Evolutionary conservation across 2,797 vertebrate genomes (phyloP).

Genomic region (Tangara arthus): DNA sequence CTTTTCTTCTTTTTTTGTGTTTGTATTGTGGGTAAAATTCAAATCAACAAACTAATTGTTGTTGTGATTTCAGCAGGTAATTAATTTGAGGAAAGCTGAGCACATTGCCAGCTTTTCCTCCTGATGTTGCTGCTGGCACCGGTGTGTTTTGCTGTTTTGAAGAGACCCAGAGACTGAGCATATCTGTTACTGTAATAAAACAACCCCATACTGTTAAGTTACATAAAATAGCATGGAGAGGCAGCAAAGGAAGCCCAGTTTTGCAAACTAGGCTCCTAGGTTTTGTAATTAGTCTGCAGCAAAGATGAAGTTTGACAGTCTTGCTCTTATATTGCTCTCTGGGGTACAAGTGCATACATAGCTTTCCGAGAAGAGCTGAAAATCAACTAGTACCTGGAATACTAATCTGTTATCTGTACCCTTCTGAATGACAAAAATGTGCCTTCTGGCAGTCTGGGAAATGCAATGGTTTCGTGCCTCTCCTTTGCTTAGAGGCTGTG

Average conservation of each 20-base stretch:
- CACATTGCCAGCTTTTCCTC: background rate
- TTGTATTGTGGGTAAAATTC: background rate
- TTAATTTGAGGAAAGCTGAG: background rate
- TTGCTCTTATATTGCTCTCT: constrained; percentile 47
- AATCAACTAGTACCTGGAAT: constrained; percentile 48
- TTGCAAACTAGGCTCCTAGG: constrained; percentile 39
- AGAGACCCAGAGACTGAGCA: background rate
- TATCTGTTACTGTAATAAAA: background rate
- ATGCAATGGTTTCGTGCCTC: background rate
- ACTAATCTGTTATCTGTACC: constrained; percentile 27
- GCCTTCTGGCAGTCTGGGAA: background rate
- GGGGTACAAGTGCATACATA: constrained; percentile 14
- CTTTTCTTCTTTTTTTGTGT: background rate
- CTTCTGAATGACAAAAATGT: constrained; percentile 25
- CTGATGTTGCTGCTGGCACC: background rate
- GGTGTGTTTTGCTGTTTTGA: background rate
- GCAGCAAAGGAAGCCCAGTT: constrained; percentile 17
- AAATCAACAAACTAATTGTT: background rate
- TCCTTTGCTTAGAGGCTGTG: background rate
- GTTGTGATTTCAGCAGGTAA: background rate
- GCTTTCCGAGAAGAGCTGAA: constrained; percentile 57
- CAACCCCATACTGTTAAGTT: background rate
- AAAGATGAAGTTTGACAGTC: constrained; percentile 60
- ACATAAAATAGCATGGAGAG: background rate
- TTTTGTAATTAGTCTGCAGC: constrained; percentile 59